These are phyloP conservation scores for Coremacera marginata DNA, from an alignment of 2,888 invertebrate genomes.

Conservation along the genomic window DNA sequence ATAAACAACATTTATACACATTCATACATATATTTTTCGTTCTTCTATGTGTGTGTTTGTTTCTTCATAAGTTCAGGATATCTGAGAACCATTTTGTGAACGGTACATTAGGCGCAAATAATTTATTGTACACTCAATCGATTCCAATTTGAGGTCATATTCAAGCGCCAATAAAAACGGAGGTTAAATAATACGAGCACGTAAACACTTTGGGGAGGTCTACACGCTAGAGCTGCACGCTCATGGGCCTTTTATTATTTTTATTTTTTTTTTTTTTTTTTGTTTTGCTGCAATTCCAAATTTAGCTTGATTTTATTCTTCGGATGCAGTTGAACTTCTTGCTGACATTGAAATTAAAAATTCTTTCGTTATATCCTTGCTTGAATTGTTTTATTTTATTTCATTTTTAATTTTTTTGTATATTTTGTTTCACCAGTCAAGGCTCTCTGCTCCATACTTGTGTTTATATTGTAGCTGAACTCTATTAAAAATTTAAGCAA, in stretches of 20 bases:
- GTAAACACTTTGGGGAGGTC: background rate
- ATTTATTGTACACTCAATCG: slow-evolving; percentile 22
- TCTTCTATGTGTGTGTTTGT: too few species aligned
- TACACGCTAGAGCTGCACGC: background rate
- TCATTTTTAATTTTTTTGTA: background rate
- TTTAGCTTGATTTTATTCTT: background rate
- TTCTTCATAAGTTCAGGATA: background rate
- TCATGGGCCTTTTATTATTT: background rate
- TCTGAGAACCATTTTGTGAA: slow-evolving; percentile 8
- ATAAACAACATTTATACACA: too few species aligned
- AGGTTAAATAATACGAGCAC: slow-evolving; percentile 17
- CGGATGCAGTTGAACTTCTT: background rate
- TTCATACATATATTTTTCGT: too few species aligned
- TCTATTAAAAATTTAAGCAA: slow-evolving; percentile 22
- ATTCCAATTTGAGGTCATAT: slow-evolving; percentile 20
- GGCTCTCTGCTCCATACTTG: background rate
- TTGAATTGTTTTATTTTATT: background rate
- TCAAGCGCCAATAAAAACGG: background rate
- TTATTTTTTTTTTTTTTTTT: background rate
- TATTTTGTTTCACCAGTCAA: background rate
- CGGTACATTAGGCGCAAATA: slow-evolving; percentile 10
- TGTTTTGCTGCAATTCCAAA: background rate
- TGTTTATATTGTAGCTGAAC: slow-evolving; percentile 1
- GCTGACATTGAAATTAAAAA: slow-evolving; percentile 37
- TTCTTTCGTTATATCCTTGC: slow-evolving; percentile 21